Evolutionary conservation across 2,888 invertebrate genomes (phyloP).

Genomic region (Eupithecia vulgata): DNA sequence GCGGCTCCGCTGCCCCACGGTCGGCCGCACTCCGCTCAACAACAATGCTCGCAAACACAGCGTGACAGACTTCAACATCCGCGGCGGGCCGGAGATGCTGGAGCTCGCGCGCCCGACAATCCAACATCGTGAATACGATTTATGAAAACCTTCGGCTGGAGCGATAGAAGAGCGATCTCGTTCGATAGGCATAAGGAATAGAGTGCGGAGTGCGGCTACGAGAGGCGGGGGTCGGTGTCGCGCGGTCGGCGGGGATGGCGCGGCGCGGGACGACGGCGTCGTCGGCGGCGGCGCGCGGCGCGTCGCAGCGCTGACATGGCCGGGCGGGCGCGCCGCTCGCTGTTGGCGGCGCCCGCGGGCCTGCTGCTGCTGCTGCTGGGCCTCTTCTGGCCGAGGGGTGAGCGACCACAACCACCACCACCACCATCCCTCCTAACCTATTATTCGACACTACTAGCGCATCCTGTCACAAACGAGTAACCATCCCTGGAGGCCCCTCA

Average conservation of each 20-base stretch:
- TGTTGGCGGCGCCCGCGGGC: constrained; percentile 82
- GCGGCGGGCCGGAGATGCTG: constrained; percentile 76
- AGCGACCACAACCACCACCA: constrained; percentile 45
- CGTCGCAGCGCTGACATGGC: constrained; percentile 82
- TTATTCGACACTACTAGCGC: neutral
- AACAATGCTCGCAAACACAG: constrained; percentile 82
- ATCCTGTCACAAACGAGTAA: neutral
- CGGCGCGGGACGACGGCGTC: constrained; percentile 71
- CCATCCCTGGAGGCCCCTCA: neutral
- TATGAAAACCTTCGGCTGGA: constrained; percentile 77
- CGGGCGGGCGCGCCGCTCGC: constrained; percentile 82
- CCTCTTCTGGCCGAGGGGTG: constrained; percentile 81
- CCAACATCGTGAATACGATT: constrained; percentile 75
- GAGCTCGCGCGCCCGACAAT: constrained; percentile 76
- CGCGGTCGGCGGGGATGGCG: constrained; percentile 69
- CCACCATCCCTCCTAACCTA: neutral
- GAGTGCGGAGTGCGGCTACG: constrained; percentile 71
- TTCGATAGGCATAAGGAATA: constrained; percentile 70
- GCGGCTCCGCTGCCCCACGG: constrained; percentile 84
- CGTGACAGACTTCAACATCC: constrained; percentile 72
- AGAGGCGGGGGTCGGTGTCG: constrained; percentile 64
- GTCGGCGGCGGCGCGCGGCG: constrained; percentile 72
- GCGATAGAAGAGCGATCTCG: constrained; percentile 72
- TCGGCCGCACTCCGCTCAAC: constrained; percentile 82
- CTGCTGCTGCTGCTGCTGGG: constrained; percentile 82